Conservation (phyloP, 2,888 invertebrate genomes). For the Papilio protenor region DNA sequence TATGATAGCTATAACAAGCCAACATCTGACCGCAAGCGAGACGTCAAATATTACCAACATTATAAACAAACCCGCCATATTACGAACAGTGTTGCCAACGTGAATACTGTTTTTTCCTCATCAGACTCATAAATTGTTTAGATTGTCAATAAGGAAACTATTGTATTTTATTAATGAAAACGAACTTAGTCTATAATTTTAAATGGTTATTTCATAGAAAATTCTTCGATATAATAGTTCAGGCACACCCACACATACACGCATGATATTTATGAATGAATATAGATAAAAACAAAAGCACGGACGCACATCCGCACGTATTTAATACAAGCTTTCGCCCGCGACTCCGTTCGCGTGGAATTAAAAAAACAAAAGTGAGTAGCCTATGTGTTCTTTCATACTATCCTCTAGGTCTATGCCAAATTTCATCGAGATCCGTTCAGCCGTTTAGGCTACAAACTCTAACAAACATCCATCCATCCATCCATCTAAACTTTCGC, state of each 20-base stretch:
- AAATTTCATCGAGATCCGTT: too few relatives aligned
- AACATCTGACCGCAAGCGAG: slow-evolving; percentile 7
- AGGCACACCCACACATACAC: neutral
- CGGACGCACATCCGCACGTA: slow-evolving; percentile 7
- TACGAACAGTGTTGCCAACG: neutral
- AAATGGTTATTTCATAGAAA: neutral
- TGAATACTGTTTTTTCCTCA: slow-evolving; percentile 2
- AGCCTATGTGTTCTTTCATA: too few relatives aligned
- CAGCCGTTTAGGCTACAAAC: too few relatives aligned
- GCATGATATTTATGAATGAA: slow-evolving; percentile 10
- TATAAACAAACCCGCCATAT: neutral
- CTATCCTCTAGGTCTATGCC: too few relatives aligned
- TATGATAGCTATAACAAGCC: neutral
- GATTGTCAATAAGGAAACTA: slow-evolving; percentile 10
- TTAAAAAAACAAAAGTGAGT: too few relatives aligned
- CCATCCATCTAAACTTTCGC: too few relatives aligned
- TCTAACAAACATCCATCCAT: too few relatives aligned
- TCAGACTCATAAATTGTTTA: neutral
- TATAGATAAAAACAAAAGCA: slow-evolving; percentile 6
- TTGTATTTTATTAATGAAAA: slow-evolving; percentile 6
- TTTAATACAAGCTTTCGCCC: too few relatives aligned
- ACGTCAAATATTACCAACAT: slow-evolving; percentile 10
- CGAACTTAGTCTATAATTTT: neutral
- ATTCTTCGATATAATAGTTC: neutral
- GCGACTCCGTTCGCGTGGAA: too few relatives aligned